Conservation (phyloP, 2,113 vertebrate genomes). For the Xyliphius kryptos region DNA sequence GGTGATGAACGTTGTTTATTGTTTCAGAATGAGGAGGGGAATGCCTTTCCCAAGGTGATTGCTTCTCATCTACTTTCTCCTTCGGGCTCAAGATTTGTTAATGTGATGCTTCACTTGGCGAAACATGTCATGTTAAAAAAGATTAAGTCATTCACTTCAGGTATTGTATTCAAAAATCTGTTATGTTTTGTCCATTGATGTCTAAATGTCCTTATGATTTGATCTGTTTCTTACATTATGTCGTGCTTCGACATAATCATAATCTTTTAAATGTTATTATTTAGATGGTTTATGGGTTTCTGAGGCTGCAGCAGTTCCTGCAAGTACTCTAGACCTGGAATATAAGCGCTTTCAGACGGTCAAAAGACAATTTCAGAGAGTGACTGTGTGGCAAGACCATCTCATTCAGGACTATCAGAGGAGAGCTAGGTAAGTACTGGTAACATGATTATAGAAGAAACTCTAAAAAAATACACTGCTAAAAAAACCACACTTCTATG, state of each 20-base stretch:
- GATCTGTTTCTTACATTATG: too few relatives aligned
- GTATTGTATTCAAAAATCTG: too few relatives aligned
- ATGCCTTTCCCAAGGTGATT: constrained; percentile 58
- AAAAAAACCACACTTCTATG: too few relatives aligned
- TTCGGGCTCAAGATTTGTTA: constrained; percentile 66
- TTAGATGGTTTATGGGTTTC: constrained; percentile 55
- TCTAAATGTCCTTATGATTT: too few relatives aligned
- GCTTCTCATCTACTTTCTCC: constrained; percentile 72
- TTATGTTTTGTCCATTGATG: too few relatives aligned
- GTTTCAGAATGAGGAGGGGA: constrained; percentile 57
- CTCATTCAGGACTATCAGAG: constrained; percentile 63
- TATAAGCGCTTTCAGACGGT: constrained; percentile 61
- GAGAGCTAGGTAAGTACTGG: constrained; percentile 28
- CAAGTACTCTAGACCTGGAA: constrained; percentile 50
- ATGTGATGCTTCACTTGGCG: constrained; percentile 65
- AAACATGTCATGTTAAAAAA: constrained; percentile 64
- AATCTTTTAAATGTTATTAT: constrained; percentile 19
- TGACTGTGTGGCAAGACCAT: constrained; percentile 61
- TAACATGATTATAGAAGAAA: too few relatives aligned
- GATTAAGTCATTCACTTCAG: constrained; percentile 60
- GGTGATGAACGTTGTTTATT: too few relatives aligned
- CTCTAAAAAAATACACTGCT: too few relatives aligned
- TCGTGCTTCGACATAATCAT: too few relatives aligned
- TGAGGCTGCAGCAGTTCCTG: constrained; percentile 48
- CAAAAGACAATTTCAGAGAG: constrained; percentile 60